Percentiles rank a stretch among this genome's conserved stretches.
Evolutionary conservation across 2,113 vertebrate species (phyloP).

Genomic region (Danionella cerebrum): DNA sequence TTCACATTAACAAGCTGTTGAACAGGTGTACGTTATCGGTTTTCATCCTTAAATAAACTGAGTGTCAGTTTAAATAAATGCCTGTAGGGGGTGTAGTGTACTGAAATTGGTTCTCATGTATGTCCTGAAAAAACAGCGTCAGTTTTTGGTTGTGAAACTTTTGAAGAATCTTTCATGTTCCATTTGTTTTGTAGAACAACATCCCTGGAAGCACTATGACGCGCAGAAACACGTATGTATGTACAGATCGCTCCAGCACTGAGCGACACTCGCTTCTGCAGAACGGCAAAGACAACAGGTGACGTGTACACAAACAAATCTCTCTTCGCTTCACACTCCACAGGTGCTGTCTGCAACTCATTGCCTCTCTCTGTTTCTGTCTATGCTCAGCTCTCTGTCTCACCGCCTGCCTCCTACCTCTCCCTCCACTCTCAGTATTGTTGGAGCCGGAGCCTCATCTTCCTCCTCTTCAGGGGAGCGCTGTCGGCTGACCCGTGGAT

Average conservation of each 20-base stretch:
- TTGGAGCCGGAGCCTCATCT: slow-evolving; percentile 63
- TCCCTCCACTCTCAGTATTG: slow-evolving; percentile 80
- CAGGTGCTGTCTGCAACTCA: slow-evolving; percentile 45
- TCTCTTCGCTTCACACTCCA: neutral
- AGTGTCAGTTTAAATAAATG: too few species aligned
- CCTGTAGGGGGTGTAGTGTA: too few species aligned
- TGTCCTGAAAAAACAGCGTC: too few species aligned
- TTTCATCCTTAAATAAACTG: too few species aligned
- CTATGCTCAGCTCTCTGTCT: slow-evolving; percentile 64
- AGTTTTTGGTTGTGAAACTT: neutral
- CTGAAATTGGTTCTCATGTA: too few species aligned
- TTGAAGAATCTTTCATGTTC: neutral
- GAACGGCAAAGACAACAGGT: slow-evolving; percentile 91
- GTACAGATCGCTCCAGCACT: slow-evolving; percentile 75
- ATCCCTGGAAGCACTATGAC: slow-evolving; percentile 86
- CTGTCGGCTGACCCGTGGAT: slow-evolving; percentile 78
- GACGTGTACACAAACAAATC: neutral
- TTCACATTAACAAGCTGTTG: too few species aligned
- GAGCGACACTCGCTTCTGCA: slow-evolving; percentile 81
- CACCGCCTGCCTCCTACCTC: slow-evolving; percentile 70
- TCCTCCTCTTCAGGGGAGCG: slow-evolving; percentile 75
- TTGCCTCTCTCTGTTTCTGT: slow-evolving; percentile 25
- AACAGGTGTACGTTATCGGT: too few species aligned
- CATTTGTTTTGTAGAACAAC: slow-evolving; percentile 66
- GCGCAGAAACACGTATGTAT: slow-evolving; percentile 85